Percentiles rank a stretch among this genome's conserved stretches.
Evolutionary conservation across 35 echinoderm and acorn worm species (phyloP).

Genomic region (Lytechinus variegatus): DNA sequence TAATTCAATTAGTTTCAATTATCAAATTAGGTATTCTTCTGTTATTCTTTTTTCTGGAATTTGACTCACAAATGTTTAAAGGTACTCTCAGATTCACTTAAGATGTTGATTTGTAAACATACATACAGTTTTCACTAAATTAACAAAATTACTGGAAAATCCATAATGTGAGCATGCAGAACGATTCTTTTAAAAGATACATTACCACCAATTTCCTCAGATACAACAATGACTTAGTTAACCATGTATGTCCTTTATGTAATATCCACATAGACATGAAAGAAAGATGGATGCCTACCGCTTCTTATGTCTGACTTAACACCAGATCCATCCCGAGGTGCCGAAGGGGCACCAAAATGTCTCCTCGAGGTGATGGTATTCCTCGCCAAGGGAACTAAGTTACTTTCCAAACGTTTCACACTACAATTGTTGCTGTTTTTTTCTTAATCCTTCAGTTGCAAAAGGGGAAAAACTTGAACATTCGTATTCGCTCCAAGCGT

Average conservation of each 20-base stretch:
- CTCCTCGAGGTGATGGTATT: not conserved
- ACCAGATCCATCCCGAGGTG: slow-evolving; percentile 30
- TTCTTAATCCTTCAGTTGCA: slow-evolving; percentile 4
- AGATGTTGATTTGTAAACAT: not conserved
- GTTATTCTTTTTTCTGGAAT: too few relatives aligned
- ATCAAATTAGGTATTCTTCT: too few relatives aligned
- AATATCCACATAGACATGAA: not conserved
- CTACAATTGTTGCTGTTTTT: not conserved
- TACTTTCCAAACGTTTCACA: not conserved
- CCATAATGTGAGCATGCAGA: not conserved
- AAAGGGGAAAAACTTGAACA: not conserved
- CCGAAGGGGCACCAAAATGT: not conserved
- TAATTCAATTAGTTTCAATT: not conserved
- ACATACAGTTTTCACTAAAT: not conserved
- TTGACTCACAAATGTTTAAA: too few relatives aligned
- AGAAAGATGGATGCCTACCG: slow-evolving; percentile 18
- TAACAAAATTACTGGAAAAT: not conserved
- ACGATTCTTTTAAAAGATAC: not conserved
- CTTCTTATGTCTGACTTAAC: not conserved
- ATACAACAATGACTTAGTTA: not conserved
- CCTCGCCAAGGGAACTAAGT: not conserved
- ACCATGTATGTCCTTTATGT: slow-evolving; percentile 13
- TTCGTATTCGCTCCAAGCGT: slow-evolving; percentile 38
- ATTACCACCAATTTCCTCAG: not conserved
- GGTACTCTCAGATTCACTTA: too few relatives aligned